Evolutionary conservation across 2,888 invertebrate genomes (phyloP), one percentile per base, ranked within the genome.

Genomic region (Drosophila recens): DNA sequence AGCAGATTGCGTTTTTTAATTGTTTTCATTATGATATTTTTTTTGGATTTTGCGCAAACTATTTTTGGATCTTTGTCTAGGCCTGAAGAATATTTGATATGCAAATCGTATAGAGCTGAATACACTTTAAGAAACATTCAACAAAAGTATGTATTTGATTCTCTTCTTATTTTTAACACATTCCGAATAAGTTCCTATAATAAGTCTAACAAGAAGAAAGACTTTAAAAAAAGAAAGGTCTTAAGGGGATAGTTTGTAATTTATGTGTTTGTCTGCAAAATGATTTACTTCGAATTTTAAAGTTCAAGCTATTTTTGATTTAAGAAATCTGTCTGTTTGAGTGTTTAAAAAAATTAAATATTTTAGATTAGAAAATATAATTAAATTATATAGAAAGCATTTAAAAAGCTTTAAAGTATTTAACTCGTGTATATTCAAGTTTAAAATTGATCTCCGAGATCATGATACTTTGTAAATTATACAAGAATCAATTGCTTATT

Each of bases 1-100:
- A 62, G 46, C 79, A 34, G 68, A 65, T 76, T 79, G 68, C 57
- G 62, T 66, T 79, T 67, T 51, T 13, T 57, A 64, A 73, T 78
- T 61, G 48, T 78, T 62, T 78, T 57, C 36, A 67, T 59, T 63
- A 27, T 48, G 30, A 38, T 36, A 45, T 54, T 49, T 33, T 45
- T 63, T 62, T 9, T 43, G 15, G 48, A 33, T 38, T 52, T 36
- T 53, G 33, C 27, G 27, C 27, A 40, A 27, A 46, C 58, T 73
- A 69, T 75, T 73, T 73, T 69, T 54, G 36, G 54, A 40, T 42
- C 33, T 51, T 58, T 69, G 70, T 73, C 57, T 40, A 40, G 56
- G 20, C n/a, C 8, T 4, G 13, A 27, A 15, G 20, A 23, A 13
- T 30, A 38, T 38, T 59, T 59, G 6, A 40, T 59, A 49, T 59